phyloP scores from a whole-genome alignment of 1,140 invertebrate species.

The Episyrphus balteatus region DNA sequence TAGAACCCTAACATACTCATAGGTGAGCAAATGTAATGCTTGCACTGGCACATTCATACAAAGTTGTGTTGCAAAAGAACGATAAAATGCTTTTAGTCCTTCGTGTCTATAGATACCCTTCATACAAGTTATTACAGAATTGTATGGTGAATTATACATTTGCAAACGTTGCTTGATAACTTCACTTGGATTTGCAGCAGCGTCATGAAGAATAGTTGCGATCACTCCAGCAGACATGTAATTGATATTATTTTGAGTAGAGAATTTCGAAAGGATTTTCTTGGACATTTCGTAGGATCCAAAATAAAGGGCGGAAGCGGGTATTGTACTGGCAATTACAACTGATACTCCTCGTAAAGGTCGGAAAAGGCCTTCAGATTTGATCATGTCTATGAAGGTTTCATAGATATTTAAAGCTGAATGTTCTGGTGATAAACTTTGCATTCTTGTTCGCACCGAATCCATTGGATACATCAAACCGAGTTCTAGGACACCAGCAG shows the following conservation, averaged over 20 bases:
- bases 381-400: slow-evolving; percentile 78
- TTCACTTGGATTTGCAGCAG: slow-evolving; percentile 97
- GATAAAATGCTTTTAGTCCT: slow-evolving; percentile 86
- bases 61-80: slow-evolving; percentile 92
- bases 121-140: slow-evolving; percentile 69
- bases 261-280: slow-evolving; percentile 53
- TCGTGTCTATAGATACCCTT: slow-evolving; percentile 66
- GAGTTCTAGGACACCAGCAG: too few relatives aligned
- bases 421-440: slow-evolving; percentile 69
- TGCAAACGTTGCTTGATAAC: slow-evolving; percentile 99
- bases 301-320: slow-evolving; percentile 99
- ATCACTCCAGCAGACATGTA: slow-evolving; percentile 44
- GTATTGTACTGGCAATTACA: slow-evolving; percentile 87
- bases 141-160: slow-evolving; percentile 93
- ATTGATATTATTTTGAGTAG: slow-evolving; percentile 53
- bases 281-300: slow-evolving; percentile 94
- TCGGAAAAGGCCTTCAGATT: slow-evolving; percentile 78
- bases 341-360: slow-evolving; percentile 88
- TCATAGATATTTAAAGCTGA: slow-evolving; percentile 55
- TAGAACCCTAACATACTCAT: slow-evolving; percentile 79
- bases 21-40: slow-evolving; percentile 88
- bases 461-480: too few relatives aligned
- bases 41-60: slow-evolving; percentile 98
- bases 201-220: slow-evolving; percentile 93
- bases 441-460: slow-evolving; percentile 70